These are phyloP conservation scores for Drosophila pegasa DNA, from an alignment of 2,888 invertebrate genomes.

Conservation along the genomic window DNA sequence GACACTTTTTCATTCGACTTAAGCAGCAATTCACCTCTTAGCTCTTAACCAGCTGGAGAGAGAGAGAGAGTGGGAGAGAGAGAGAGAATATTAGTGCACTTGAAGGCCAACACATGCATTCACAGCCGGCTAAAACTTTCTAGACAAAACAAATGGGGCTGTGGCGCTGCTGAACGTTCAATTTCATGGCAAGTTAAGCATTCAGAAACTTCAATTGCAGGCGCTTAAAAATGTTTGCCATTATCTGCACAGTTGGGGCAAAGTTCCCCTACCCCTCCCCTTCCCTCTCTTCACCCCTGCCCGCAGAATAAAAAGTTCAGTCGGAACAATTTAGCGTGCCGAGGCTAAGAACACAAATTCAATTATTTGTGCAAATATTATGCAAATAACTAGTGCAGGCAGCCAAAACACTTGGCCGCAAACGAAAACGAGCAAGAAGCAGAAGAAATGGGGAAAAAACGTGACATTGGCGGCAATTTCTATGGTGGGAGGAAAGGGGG, in stretches of 20 bases:
- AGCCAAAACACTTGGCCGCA: constrained; percentile 34
- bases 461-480: constrained; percentile 61
- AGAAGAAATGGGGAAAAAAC: constrained; percentile 22
- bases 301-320: no score
- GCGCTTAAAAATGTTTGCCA: constrained; percentile 53
- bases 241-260: constrained; percentile 56
- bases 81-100: neutral
- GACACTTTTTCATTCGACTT: no score
- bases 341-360: constrained; percentile 67
- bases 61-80: no score
- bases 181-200: constrained; percentile 76
- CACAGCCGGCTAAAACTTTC: constrained; percentile 19
- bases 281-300: no score
- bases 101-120: constrained; percentile 2
- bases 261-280: no score
- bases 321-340: constrained; percentile 46
- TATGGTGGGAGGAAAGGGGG: no score
- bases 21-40: no score
- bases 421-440: neutral
- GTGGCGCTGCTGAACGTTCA: constrained; percentile 46
- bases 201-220: constrained; percentile 71
- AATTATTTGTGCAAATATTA: constrained; percentile 84
- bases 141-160: constrained; percentile 44
- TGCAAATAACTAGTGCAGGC: constrained; percentile 78
- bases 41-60: no score